These are phyloP conservation scores for Rhagologus leucostigma DNA, from an alignment of 2,113 vertebrate species.

Conservation along the genomic window DNA sequence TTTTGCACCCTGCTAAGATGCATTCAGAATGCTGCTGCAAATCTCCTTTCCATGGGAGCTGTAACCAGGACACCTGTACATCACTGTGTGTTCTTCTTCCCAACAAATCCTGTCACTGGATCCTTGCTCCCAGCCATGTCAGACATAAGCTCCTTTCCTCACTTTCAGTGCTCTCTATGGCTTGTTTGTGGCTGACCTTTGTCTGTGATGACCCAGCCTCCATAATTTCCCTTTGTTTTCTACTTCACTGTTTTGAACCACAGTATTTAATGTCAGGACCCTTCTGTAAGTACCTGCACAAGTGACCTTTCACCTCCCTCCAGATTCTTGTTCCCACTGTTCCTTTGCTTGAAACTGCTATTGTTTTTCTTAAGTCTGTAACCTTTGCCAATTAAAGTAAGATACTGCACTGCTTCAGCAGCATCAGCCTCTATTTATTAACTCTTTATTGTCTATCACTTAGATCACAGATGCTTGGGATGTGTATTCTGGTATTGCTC, in stretches of 20 bases:
- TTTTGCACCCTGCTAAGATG: background rate
- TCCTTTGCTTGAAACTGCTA: background rate
- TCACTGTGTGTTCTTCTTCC: background rate
- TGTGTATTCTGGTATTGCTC: background rate
- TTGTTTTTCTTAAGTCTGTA: background rate
- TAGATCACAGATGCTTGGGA: background rate
- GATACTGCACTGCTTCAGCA: background rate
- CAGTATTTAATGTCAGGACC: background rate
- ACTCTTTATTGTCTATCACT: background rate
- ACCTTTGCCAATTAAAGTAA: background rate
- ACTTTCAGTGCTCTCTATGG: background rate
- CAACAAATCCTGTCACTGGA: background rate
- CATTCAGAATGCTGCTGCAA: background rate
- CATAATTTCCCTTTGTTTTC: background rate
- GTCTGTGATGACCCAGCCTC: background rate
- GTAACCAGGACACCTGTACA: background rate
- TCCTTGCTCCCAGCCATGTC: background rate
- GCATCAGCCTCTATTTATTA: background rate
- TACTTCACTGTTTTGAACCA: background rate
- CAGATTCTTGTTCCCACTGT: background rate
- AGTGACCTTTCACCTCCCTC: background rate
- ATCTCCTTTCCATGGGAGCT: background rate
- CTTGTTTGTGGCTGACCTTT: background rate
- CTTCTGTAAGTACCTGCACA: background rate
- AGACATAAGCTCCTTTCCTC: background rate